Evolutionary conservation across 2,888 invertebrate genomes (phyloP), one percentile per base, ranked within the genome.

Genomic region (Brenthis daphne): DNA sequence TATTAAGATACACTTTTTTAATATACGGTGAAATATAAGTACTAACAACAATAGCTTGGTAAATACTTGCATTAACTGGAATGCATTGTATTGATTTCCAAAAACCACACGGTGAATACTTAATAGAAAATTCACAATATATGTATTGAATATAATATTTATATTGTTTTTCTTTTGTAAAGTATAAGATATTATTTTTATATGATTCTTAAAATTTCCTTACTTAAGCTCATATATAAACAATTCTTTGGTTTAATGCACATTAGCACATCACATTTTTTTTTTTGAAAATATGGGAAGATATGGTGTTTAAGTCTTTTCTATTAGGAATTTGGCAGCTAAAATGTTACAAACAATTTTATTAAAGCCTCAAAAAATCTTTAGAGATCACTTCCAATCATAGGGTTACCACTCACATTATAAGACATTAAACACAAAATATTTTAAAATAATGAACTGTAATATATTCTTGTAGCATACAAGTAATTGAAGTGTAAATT

Each of bases 231-330:
- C 67, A 67, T 68, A 64, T 54, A 66, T 55, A 57, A 57, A 64
- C 43, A 70, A 65, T 70, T 73, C 73, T 73, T 73, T 73, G 73
- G 73, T 73, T 66, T 66, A 56, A 53, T 60, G 67, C 65, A 67
- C 64, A 67, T 69, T 58, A 67, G 64, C 54, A 64, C 57, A 67
- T 66, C 70, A 72, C 65, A 72, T 70, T 11, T 50, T 57, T 57
- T 37, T 69, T 55, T 57, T 50, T 63, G 63, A 3, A 61, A 53
- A 61, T 50, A 47, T 68, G 33, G 72, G 72, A 74, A 74, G 74
- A 74, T 72, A 72, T 70, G 68, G 67, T 70, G 13, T 61, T 57
- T 56, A 67, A 68, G 74, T 74, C 72, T 70, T 70, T 64, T 56
- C 54, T 64, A 29, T 51, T 69, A 65, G 65, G 67, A 65, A 72